These are phyloP conservation scores for Pyrocoelia pectoralis DNA, from an alignment of 2,888 invertebrate species.

Conservation along the genomic window DNA sequence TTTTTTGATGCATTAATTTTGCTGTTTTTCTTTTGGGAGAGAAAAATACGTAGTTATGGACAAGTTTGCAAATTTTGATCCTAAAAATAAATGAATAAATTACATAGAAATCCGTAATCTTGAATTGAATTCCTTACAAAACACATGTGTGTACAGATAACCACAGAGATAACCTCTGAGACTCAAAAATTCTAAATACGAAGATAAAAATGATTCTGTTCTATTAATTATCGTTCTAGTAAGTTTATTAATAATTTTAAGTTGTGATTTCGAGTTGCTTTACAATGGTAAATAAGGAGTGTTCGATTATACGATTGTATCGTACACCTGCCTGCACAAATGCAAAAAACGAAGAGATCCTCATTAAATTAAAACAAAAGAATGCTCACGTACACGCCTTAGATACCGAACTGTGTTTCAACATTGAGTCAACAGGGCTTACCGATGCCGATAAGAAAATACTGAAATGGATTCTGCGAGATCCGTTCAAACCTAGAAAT, in stretches of 20 bases:
- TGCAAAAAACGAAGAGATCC: slow-evolving; percentile 67
- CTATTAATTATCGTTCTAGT: not conserved
- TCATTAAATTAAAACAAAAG: slow-evolving; percentile 63
- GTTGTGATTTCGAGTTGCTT: not conserved
- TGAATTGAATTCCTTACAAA: not conserved
- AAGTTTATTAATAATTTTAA: slow-evolving; percentile 3
- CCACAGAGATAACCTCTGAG: slow-evolving; percentile 24
- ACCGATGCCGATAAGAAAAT: slow-evolving; percentile 68
- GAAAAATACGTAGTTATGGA: too few relatives aligned
- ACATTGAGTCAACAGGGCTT: slow-evolving; percentile 72
- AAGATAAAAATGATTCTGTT: slow-evolving; percentile 14
- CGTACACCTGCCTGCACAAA: slow-evolving; percentile 68
- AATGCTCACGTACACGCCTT: slow-evolving; percentile 63
- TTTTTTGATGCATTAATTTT: too few relatives aligned
- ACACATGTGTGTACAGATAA: slow-evolving; percentile 29
- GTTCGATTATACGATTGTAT: slow-evolving; percentile 65
- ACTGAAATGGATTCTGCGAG: slow-evolving; percentile 81
- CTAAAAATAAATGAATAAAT: not conserved
- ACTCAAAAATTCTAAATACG: slow-evolving; percentile 10
- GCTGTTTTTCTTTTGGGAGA: too few relatives aligned
- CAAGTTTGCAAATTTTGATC: too few relatives aligned
- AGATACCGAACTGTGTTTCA: slow-evolving; percentile 82
- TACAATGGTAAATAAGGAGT: slow-evolving; percentile 18
- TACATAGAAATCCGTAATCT: slow-evolving; percentile 25
- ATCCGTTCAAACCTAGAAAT: slow-evolving; percentile 70